Base-by-base conservation (phyloP, 1,140 invertebrate genomes). In the Caenorhabditis remanei region DNA sequence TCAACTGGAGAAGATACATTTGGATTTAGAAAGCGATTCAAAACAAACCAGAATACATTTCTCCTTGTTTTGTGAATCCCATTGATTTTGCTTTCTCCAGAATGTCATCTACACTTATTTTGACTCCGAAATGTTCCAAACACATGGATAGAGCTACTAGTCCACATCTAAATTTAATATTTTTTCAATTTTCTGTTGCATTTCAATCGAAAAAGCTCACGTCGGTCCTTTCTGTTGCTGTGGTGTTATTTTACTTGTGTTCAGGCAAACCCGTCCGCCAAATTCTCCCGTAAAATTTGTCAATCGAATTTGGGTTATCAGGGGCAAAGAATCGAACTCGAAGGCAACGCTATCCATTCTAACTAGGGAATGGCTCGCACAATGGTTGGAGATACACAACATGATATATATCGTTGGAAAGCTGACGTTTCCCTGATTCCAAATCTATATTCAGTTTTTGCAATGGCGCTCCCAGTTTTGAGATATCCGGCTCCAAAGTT, bases 21-120 rank as follows among this genome's bases (percentile, higher is more conserved):
- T 24, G 19, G 61, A 32, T 63, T 24, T 9, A 11, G 11, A 11
- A 19, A 0, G 55, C 14, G 14, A 19, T 13, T 53, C 50, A 16
- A 58, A 19, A 53, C n/a, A 19, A 24, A 79, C 71, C 71, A 7
- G 71, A 79, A 53, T 79, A 79, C 71, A 79, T 79, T 79, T 79
- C 71, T 2, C 71, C 71, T 50, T 79, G 71, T 24, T 79, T 79
- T n/a, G 71, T 50, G n/a, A 50, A 79, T 8, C 46, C 21, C 71
- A 79, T 50, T 6, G 9, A 11, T 50, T 50, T 50, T 4, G 71
- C 71, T 50, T 79, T 79, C 14, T 79, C 71, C 4, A 79, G 71
- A 50, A 79, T 79, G 8, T 16, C 11, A 6, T 79, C 71, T 0
- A 21, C 32, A 24, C n/a, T 79, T 4, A 24, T n/a, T 43, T 79